Conservation (phyloP, 2,797 vertebrate species). For the Bryconaethiops microstoma region DNA sequence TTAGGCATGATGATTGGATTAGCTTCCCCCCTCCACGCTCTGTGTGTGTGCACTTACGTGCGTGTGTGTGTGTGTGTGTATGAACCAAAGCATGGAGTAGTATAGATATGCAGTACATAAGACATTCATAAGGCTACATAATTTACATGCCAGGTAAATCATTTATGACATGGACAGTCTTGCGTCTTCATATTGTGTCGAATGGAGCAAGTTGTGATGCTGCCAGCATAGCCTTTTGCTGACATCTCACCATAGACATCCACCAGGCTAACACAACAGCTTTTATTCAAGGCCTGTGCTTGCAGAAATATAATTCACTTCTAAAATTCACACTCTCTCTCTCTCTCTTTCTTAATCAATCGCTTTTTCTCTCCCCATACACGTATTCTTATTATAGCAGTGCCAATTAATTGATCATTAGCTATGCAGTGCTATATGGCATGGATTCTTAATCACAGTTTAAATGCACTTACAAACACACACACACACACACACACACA, state of each 20-base stretch:
- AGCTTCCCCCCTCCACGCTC: slow-evolving; percentile 48
- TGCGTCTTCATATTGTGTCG: slow-evolving; percentile 3
- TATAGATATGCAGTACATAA: slow-evolving; percentile 23
- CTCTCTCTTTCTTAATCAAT: neutral
- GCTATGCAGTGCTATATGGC: slow-evolving; percentile 22
- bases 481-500: slow-evolving; percentile 10
- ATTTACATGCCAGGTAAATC: slow-evolving; percentile 34
- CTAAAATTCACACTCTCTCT: slow-evolving; percentile 7
- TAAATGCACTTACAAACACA: slow-evolving; percentile 18
- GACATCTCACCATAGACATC: slow-evolving; percentile 13
- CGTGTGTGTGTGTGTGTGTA: neutral
- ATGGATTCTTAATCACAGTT: slow-evolving; percentile 7
- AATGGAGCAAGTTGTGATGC: slow-evolving; percentile 21
- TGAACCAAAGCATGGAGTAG: neutral
- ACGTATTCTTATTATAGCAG: slow-evolving; percentile 19
- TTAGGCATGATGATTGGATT: slow-evolving; percentile 68
- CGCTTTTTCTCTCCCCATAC: neutral
- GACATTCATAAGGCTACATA: slow-evolving; percentile 14
- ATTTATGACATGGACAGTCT: slow-evolving; percentile 30
- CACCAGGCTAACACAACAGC: neutral
- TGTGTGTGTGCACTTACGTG: neutral
- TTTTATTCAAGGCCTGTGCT: slow-evolving; percentile 19
- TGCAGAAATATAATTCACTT: slow-evolving; percentile 31
- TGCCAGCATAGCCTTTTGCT: slow-evolving; percentile 16
- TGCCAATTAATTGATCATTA: slow-evolving; percentile 38